phyloP scores from a whole-genome alignment of 2,888 invertebrate genomes.

The Phania funesta region DNA sequence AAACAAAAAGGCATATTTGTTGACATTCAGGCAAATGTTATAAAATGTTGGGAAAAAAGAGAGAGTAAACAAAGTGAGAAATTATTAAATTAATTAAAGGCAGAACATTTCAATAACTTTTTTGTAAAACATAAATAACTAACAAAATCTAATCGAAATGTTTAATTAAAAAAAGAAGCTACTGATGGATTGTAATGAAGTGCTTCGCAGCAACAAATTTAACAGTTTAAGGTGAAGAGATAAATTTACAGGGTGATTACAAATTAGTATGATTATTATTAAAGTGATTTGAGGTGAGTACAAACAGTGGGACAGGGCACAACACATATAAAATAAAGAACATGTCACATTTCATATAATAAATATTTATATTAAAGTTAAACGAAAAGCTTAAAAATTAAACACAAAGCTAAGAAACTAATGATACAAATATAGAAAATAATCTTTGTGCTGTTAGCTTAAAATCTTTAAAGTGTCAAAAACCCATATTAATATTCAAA shows the following conservation, averaged over 20 bases:
- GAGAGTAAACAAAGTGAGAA: constrained; percentile 30
- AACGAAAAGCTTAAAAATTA: too few species aligned
- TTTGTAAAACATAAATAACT: background rate
- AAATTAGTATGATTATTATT: constrained; percentile 35
- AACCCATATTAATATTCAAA: too few species aligned
- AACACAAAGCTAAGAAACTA: too few species aligned
- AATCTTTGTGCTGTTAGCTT: too few species aligned
- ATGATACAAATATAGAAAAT: too few species aligned
- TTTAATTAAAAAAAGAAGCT: constrained; percentile 1
- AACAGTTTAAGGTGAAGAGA: background rate
- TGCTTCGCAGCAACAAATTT: background rate
- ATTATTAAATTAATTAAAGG: constrained; percentile 40
- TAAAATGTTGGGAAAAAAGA: constrained; percentile 21
- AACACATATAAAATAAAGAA: background rate
- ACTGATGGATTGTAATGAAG: constrained; percentile 9
- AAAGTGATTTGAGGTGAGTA: constrained; percentile 1
- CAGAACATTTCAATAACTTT: background rate
- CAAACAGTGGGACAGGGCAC: constrained; percentile 11
- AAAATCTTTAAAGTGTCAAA: too few species aligned
- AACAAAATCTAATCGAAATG: constrained; percentile 20
- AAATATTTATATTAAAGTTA: too few species aligned
- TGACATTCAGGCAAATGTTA: constrained; percentile 28
- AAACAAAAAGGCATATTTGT: constrained; percentile 45
- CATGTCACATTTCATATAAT: background rate
- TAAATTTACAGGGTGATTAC: background rate